Base-by-base conservation (phyloP, 2,888 invertebrate species). In the Nasonia oneida region DNA sequence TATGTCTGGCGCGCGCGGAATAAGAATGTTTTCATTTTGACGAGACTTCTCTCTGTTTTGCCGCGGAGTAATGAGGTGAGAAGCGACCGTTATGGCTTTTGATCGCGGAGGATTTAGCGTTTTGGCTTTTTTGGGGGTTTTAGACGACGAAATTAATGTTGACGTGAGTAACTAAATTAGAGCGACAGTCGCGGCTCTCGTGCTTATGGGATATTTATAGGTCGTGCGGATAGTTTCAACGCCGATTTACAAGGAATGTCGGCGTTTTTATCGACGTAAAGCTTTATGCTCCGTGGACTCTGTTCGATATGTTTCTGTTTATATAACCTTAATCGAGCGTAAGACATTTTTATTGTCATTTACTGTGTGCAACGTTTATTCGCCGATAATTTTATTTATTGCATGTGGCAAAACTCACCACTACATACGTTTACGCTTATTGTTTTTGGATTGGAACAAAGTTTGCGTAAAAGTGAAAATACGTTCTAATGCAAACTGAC, bases 161-260 rank as follows among this genome's bases (percentile, higher is more conserved):
- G 42, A 42, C 10, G 12, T 47, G 47, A 1, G 47, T 47, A 47
- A 12, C 42, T 57, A 33, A 53, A 57, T 64, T 67, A 33, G 47
- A 75, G 42, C 37, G n/a, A 18, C 37, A 37, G 67, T 82, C 42
- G 77, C 29, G 18, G n/a, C 29, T 53, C 33, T 78, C 8, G 14
- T 15, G 70, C 47, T 47, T 47, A 67, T 29, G n/a, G 23, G 61
- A 61, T 83, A 73, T 78, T 83, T 77, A 39, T 79, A 18, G 78
- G 73, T 78, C 73, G 23, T 50, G n/a, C 15, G 18, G 83, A 79
- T 74, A 74, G 64, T 74, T 37, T n/a, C 6, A 39, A 50, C 23
- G 47, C 79, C 47, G 74, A 74, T 84, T 84, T 79, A 74, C 61
- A 64, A 64, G 79, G 83, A 78, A 84, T 84, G 64, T 14, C 33